Conservation (phyloP, 2,888 invertebrate genomes). For the Spilarctia lutea region DNA sequence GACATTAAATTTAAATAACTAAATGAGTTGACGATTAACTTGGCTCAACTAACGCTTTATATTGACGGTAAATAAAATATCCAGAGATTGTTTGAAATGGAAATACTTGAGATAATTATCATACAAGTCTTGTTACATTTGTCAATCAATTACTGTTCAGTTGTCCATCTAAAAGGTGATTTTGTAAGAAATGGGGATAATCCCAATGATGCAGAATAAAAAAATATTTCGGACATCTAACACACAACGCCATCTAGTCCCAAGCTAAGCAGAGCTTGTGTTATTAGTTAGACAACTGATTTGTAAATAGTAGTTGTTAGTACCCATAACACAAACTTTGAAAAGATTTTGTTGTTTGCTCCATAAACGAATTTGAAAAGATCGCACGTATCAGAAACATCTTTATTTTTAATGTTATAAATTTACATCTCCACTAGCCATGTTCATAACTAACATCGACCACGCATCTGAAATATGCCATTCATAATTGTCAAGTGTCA, state of each 20-base stretch:
- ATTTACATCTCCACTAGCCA: background rate
- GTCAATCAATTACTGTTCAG: background rate
- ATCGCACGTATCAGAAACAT: background rate
- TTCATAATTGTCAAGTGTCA: constrained; percentile 16
- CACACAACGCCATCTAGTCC: too few relatives aligned
- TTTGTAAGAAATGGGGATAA: background rate
- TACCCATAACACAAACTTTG: too few relatives aligned
- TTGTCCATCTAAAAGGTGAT: background rate
- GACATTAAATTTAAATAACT: constrained; percentile 9
- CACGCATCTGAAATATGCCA: constrained; percentile 10
- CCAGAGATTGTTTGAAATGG: background rate
- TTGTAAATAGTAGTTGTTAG: too few relatives aligned
- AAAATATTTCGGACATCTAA: too few relatives aligned
- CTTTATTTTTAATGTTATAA: background rate
- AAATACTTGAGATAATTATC: background rate
- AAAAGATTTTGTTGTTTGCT: too few relatives aligned
- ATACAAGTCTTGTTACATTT: background rate
- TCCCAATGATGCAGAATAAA: too few relatives aligned
- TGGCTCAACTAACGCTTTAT: constrained; percentile 3
- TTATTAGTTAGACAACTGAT: too few relatives aligned
- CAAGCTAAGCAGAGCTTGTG: too few relatives aligned
- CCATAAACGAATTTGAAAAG: background rate
- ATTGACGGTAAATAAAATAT: constrained; percentile 5
- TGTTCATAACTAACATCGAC: background rate
- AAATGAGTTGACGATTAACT: constrained; percentile 24